Evolutionary conservation across 2,888 invertebrate genomes (phyloP), one percentile per base, ranked within the genome.

Genomic region (Conistra vaccinii): DNA sequence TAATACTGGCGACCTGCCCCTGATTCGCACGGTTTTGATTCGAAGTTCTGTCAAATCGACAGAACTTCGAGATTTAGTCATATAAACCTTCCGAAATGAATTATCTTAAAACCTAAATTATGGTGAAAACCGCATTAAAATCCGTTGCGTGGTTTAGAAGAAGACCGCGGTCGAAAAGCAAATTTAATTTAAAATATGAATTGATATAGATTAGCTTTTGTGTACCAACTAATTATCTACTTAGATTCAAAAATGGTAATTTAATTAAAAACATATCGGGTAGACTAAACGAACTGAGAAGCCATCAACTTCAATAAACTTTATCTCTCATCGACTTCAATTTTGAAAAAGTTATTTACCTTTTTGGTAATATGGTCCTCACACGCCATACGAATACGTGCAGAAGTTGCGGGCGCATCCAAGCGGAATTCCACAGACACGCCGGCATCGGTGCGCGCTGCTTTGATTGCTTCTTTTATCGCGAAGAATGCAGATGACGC

Each of bases 401-500:
- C 98, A 0, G 98, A 97, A 0, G 99, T 99, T 0, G 99, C 99
- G 6, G 99, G 99, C 9, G 98, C 97, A 89, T 98, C 97, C 1
- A 99, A 92, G 55, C 95, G 92, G 91, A 98, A 98, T 35, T 97
- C 93, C 1, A 92, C 91, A 9, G 94, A 90, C 7, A 97, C 94
- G 1, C 98, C 98, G 48, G 97, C 97, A 77, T 99, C 98, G 26
- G 93, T 92, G 35, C 99, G 97, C 0, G 98, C 98, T 0, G 98
- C 97, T 85, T 97, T 96, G 71, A 99, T 97, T 0, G 99, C 99
- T 89, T 98, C 98, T 91, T 98, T 98, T 80, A 99, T 98, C 0
- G 99, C 99, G 91, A 99, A 99, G 93, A 98, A 98, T 0, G 97
- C 98, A 0, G 99, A 98, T n/a, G 98, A 97, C 0, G 99, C 98